These are phyloP conservation scores for Scophthalmus maximus DNA, from an alignment of 2,113 vertebrate genomes.

Conservation along the genomic window DNA sequence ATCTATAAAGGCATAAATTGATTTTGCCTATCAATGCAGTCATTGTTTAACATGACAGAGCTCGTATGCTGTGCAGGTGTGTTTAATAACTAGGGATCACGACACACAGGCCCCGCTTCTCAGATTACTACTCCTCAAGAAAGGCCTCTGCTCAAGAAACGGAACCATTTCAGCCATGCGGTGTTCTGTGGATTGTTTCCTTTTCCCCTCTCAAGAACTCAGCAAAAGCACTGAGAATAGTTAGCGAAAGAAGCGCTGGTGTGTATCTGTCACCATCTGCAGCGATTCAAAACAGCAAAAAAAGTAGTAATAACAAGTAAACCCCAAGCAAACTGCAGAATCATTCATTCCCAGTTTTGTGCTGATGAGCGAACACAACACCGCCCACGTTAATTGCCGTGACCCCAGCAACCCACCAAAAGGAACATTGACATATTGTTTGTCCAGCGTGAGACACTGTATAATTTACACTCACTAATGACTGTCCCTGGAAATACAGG, in stretches of 20 bases:
- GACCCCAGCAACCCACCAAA: slow-evolving; percentile 78
- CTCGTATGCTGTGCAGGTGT: slow-evolving; percentile 80
- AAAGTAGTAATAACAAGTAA: slow-evolving; percentile 68
- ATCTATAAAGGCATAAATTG: slow-evolving; percentile 80
- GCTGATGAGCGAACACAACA: slow-evolving; percentile 80
- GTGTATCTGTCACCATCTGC: slow-evolving; percentile 37
- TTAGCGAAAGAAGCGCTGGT: slow-evolving; percentile 41
- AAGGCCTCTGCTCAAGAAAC: slow-evolving; percentile 33
- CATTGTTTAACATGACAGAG: slow-evolving; percentile 77
- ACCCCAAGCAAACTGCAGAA: slow-evolving; percentile 70
- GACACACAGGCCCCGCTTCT: slow-evolving; percentile 60
- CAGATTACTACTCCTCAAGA: slow-evolving; percentile 63
- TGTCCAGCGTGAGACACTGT: slow-evolving; percentile 82
- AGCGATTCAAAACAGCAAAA: slow-evolving; percentile 56
- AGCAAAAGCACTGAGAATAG: slow-evolving; percentile 29
- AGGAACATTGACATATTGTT: slow-evolving; percentile 86
- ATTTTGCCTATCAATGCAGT: slow-evolving; percentile 79
- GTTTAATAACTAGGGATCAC: slow-evolving; percentile 75
- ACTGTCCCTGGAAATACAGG: slow-evolving; percentile 75
- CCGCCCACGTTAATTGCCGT: slow-evolving; percentile 80
- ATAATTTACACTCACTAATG: slow-evolving; percentile 84
- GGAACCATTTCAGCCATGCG: slow-evolving; percentile 29
- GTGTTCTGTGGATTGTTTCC: slow-evolving; percentile 25
- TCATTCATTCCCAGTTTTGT: slow-evolving; percentile 75
- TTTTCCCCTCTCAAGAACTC: background rate